Percentiles rank a stretch among this genome's conserved stretches.
phyloP scores from a whole-genome alignment of 2,113 vertebrate species.

The Eurystomus gularis region DNA sequence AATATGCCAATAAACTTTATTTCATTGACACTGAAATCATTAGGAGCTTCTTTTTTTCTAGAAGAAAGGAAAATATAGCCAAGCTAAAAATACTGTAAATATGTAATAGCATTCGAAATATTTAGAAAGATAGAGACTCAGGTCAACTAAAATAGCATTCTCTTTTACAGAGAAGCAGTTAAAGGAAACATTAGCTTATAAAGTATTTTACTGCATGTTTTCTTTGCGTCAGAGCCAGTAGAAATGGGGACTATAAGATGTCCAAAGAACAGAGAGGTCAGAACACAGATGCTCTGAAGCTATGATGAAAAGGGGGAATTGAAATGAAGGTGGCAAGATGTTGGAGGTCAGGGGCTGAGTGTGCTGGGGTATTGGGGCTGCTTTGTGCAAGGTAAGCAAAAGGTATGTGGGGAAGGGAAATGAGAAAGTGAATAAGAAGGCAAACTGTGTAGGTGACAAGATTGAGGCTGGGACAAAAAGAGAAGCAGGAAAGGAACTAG shows the following conservation, averaged over 20 bases:
- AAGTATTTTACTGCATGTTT: background rate
- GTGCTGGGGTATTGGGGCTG: fast-evolving
- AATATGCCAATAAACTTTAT: background rate
- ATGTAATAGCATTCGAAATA: background rate
- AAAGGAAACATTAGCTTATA: background rate
- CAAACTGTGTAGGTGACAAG: background rate
- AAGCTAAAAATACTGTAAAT: background rate
- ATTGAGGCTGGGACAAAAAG: background rate
- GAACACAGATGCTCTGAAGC: background rate
- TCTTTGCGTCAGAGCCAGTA: background rate
- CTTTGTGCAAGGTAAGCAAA: background rate
- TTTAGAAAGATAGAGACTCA: background rate
- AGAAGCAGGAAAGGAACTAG: background rate
- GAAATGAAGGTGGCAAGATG: background rate
- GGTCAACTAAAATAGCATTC: background rate
- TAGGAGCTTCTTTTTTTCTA: background rate
- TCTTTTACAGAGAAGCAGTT: background rate
- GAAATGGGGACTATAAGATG: background rate
- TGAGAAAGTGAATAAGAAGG: background rate
- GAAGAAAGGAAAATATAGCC: background rate
- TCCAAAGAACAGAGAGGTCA: background rate
- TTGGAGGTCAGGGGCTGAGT: background rate
- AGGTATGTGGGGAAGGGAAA: background rate
- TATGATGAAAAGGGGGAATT: fast-evolving
- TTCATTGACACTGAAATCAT: background rate